Percentiles rank a stretch among this genome's conserved stretches.
Evolutionary conservation across 2,113 vertebrate species (phyloP).

Genomic region (Orycteropus afer): DNA sequence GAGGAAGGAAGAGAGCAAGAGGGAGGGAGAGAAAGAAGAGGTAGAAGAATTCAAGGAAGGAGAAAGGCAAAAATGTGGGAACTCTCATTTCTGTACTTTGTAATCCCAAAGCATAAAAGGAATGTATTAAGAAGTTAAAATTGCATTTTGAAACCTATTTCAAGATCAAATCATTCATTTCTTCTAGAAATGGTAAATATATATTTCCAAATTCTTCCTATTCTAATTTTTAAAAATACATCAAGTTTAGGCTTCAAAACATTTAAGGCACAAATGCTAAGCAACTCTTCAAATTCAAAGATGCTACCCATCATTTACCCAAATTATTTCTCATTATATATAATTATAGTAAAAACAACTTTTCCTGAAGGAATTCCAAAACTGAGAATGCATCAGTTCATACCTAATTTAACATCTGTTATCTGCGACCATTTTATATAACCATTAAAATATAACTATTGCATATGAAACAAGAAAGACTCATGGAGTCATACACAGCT

Average conservation of each 20-base stretch:
- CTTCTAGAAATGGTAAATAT: neutral
- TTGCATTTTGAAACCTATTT: constrained; percentile 45
- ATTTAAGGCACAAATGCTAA: neutral
- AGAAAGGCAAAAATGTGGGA: neutral
- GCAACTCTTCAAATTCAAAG: constrained; percentile 31
- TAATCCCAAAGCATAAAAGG: neutral
- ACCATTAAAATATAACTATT: constrained; percentile 15
- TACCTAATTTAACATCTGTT: constrained; percentile 37
- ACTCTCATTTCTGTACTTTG: neutral
- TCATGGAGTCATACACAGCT: neutral
- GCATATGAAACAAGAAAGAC: constrained; percentile 15
- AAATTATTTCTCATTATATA: constrained; percentile 26
- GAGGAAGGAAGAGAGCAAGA: neutral
- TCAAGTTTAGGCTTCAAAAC: constrained; percentile 20
- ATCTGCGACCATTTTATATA: neutral
- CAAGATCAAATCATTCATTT: constrained; percentile 2
- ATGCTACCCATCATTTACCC: constrained; percentile 17
- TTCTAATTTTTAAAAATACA: neutral
- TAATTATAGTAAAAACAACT: constrained; percentile 40
- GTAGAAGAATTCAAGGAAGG: neutral
- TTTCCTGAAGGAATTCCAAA: constrained; percentile 36
- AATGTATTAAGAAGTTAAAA: neutral
- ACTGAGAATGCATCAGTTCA: neutral
- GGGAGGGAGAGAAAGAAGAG: neutral
- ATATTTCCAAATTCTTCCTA: neutral